phyloP scores from a whole-genome alignment of 2,797 vertebrate species.

The Tympanoctomys barrerae region DNA sequence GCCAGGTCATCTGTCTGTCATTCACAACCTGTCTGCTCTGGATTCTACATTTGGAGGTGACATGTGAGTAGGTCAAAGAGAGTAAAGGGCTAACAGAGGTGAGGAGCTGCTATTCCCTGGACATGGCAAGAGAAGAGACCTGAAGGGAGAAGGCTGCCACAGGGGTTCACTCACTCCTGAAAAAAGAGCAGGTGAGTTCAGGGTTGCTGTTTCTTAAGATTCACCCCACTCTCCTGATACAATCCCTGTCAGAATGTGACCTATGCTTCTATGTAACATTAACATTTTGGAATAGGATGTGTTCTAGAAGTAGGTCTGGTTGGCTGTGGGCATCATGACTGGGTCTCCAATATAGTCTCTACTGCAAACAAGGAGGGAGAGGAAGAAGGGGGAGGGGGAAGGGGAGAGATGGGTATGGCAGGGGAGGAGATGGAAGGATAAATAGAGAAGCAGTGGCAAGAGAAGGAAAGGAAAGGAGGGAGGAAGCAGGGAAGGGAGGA shows the following conservation, averaged over 20 bases:
- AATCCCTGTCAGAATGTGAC: neutral
- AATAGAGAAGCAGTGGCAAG: neutral
- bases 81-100: neutral
- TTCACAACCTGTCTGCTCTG: neutral
- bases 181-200: neutral
- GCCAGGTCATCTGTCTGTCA: neutral
- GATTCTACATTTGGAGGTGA: neutral
- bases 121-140: neutral
- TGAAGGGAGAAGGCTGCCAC: neutral
- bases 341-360: neutral
- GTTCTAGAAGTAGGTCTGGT: neutral
- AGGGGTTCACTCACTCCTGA: neutral
- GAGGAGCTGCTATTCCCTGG: too few relatives aligned
- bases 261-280: neutral
- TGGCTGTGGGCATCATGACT: too few relatives aligned
- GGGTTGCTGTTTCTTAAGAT: too few relatives aligned
- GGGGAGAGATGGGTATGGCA: neutral
- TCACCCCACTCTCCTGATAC: neutral
- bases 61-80: neutral
- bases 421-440: neutral
- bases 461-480: fast-evolving
- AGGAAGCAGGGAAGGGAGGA: neutral
- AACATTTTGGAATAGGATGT: neutral
- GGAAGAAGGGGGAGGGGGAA: too few relatives aligned
- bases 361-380: neutral